phyloP scores from a whole-genome alignment of 2,113 vertebrate species.

The Andinoacara biseriatus region DNA sequence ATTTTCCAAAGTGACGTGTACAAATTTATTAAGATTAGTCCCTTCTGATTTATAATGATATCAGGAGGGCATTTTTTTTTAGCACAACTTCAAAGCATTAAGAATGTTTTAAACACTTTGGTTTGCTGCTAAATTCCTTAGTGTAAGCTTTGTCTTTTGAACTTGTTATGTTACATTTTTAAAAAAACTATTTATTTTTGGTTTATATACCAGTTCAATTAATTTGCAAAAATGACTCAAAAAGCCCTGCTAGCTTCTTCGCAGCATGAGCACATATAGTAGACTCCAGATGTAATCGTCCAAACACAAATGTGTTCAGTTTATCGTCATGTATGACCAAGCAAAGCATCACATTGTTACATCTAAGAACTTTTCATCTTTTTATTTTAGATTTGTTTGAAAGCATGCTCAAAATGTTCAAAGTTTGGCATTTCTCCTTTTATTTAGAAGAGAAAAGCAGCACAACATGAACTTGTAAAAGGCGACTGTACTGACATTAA shows the following conservation, averaged over 20 bases:
- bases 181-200: too few relatives aligned
- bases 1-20: background rate
- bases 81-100: background rate
- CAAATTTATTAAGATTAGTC: background rate
- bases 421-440: background rate
- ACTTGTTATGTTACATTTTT: background rate
- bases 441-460: background rate
- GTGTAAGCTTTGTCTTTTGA: background rate
- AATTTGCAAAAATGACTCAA: too few relatives aligned
- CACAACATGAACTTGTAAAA: background rate
- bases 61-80: background rate
- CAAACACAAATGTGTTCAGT: too few relatives aligned
- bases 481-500: background rate
- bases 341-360: too few relatives aligned
- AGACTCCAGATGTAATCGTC: too few relatives aligned
- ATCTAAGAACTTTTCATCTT: too few relatives aligned
- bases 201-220: too few relatives aligned
- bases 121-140: background rate
- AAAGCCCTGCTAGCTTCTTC: too few relatives aligned
- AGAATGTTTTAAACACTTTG: background rate
- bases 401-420: background rate
- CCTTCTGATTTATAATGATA: background rate
- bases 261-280: too few relatives aligned
- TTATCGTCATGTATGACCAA: too few relatives aligned
- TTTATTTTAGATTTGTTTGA: background rate